Conservation (phyloP, 53 echinoderm and acorn worm genomes). For the Arbacia lixula region DNA sequence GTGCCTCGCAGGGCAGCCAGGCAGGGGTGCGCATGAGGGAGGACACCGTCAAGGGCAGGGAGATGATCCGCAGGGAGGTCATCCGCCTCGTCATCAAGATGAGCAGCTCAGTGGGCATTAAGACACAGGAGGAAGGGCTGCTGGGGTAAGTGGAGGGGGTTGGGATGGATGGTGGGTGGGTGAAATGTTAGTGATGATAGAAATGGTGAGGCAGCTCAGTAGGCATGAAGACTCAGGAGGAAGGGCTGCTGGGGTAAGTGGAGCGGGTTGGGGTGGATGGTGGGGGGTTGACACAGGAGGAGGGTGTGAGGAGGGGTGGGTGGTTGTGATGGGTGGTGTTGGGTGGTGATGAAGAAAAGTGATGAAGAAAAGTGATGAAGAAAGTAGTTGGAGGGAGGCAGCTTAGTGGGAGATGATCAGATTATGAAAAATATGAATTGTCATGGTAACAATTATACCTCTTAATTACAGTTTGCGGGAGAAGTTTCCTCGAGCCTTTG, state of each 20-base stretch:
- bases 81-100: constrained; percentile 85
- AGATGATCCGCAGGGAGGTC: constrained; percentile 86
- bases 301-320: no score
- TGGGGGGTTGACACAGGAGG: no score
- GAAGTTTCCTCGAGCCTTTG: constrained; percentile 86
- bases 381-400: no score
- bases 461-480: constrained; percentile 73
- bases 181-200: no score
- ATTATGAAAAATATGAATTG: no score
- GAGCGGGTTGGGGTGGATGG: background rate
- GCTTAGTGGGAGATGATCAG: no score
- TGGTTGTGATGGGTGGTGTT: no score
- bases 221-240: constrained; percentile 94
- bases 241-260: constrained; percentile 84
- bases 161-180: no score
- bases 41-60: constrained; percentile 75
- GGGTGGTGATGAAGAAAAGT: no score
- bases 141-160: constrained; percentile 63
- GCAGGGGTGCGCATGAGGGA: constrained; percentile 69
- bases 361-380: no score
- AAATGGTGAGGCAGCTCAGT: constrained; percentile 78
- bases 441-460: background rate
- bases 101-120: constrained; percentile 92
- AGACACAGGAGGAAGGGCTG: constrained; percentile 91
- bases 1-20: constrained; percentile 59